A percentile compares a stretch with the other conserved stretches of the same genome.
Conservation (phyloP, 2,888 invertebrate species). For the Platynereis dumerilii region DNA sequence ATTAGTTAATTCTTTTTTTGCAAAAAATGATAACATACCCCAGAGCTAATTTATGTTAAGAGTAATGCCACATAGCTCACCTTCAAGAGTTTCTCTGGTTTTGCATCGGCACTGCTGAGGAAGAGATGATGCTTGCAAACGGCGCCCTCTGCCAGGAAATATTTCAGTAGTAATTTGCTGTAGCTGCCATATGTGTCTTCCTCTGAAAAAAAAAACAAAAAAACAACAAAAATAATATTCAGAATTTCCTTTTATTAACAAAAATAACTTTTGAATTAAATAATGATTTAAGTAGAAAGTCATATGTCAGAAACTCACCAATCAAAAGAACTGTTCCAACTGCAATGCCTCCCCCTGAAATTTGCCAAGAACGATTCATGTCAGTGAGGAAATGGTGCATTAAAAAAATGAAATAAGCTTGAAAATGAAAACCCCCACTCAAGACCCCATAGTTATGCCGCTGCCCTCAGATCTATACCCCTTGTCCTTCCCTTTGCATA, state of each 20-base stretch:
- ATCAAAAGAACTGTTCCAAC: conserved; percentile 75
- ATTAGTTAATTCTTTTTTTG: too few relatives aligned
- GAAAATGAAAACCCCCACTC: too few relatives aligned
- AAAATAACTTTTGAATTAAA: neutral
- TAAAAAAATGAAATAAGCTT: too few relatives aligned
- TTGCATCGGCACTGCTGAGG: conserved; percentile 69
- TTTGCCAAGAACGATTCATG: too few relatives aligned
- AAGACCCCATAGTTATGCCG: too few relatives aligned
- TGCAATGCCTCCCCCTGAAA: conserved; percentile 75
- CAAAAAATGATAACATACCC: too few relatives aligned
- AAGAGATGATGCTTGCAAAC: conserved; percentile 77
- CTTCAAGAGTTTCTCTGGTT: neutral
- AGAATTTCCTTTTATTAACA: neutral
- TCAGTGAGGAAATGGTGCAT: too few relatives aligned
- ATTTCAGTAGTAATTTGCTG: conserved; percentile 79
- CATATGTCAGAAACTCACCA: conserved; percentile 67
- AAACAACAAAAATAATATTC: neutral
- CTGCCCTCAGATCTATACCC: too few relatives aligned
- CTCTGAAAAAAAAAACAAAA: conserved; percentile 69
- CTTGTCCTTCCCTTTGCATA: too few relatives aligned
- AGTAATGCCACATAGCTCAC: too few relatives aligned
- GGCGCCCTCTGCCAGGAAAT: conserved; percentile 87
- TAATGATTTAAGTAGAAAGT: neutral
- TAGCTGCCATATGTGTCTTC: conserved; percentile 83
- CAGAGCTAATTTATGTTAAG: too few relatives aligned